Percentiles rank a stretch among this genome's conserved stretches.
These are phyloP conservation scores for Nematolebias whitei DNA, from an alignment of 2,113 vertebrate genomes.

Conservation along the genomic window DNA sequence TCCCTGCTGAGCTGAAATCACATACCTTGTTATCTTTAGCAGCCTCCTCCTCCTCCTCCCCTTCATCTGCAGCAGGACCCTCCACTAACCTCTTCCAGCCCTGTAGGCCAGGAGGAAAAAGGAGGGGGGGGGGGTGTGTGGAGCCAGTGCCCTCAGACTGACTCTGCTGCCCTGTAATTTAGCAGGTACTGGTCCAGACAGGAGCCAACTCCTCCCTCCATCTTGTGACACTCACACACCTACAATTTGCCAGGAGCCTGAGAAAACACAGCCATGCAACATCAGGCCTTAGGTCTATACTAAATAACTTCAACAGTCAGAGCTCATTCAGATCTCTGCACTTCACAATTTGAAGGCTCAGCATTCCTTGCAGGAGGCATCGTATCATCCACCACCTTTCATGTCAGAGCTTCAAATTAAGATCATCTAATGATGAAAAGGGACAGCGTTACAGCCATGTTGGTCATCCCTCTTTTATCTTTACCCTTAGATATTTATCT, in stretches of 20 bases:
- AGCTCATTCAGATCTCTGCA: too few relatives aligned
- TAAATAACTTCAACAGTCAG: too few relatives aligned
- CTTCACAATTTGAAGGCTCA: too few relatives aligned
- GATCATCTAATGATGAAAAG: too few relatives aligned
- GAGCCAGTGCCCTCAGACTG: constrained; percentile 48
- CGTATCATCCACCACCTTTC: too few relatives aligned
- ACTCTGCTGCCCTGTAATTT: constrained; percentile 71
- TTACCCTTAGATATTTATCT: too few relatives aligned
- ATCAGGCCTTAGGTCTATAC: too few relatives aligned
- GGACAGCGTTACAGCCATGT: too few relatives aligned
- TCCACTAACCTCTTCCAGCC: constrained; percentile 27
- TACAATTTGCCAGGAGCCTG: constrained; percentile 62
- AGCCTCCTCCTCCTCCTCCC: constrained; percentile 20
- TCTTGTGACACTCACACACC: constrained; percentile 54
- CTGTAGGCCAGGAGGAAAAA: constrained; percentile 40
- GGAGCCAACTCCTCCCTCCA: constrained; percentile 50
- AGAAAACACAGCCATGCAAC: constrained; percentile 37
- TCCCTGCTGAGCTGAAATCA: too few relatives aligned
- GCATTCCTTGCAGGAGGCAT: too few relatives aligned
- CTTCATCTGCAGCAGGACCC: constrained; percentile 33
- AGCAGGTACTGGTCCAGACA: constrained; percentile 53
- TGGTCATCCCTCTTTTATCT: too few relatives aligned
- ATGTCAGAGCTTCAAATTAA: too few relatives aligned
- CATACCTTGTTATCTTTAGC: constrained; percentile 8
- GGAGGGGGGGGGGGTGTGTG: constrained; percentile 28